Evolutionary conservation across 2,113 vertebrate genomes (phyloP).

Genomic region (Stegastes partitus): DNA sequence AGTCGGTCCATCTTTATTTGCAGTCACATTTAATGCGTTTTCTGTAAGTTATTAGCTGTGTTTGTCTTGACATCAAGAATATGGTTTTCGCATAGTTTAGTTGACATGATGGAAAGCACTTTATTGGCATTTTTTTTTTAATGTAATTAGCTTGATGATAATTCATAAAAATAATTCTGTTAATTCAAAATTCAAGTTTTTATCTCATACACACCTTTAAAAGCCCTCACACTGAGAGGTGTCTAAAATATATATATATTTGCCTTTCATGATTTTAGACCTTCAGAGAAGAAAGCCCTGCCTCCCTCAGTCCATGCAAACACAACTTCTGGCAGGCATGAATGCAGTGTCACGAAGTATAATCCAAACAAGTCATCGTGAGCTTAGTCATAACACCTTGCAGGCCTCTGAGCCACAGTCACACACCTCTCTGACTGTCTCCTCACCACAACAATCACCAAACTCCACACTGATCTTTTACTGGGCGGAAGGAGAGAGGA

Average conservation of each 20-base stretch:
- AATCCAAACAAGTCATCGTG: slow-evolving; percentile 50
- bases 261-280: slow-evolving; percentile 1
- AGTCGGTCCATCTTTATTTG: too few species aligned
- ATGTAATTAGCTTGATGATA: too few species aligned
- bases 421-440: slow-evolving; percentile 34
- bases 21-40: too few species aligned
- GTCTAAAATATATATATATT: background rate
- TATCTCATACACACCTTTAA: too few species aligned
- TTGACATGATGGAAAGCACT: too few species aligned
- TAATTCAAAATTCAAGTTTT: too few species aligned
- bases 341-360: slow-evolving; percentile 34
- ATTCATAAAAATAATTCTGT: too few species aligned
- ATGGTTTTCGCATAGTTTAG: too few species aligned
- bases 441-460: slow-evolving; percentile 15
- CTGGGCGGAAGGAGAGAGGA: slow-evolving; percentile 9
- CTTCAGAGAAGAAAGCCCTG: background rate
- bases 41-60: too few species aligned
- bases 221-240: too few species aligned
- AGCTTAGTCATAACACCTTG: slow-evolving; percentile 57
- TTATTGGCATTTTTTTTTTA: too few species aligned
- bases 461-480: background rate
- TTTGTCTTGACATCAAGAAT: too few species aligned
- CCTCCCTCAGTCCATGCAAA: background rate
- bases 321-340: slow-evolving; percentile 20
- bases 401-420: slow-evolving; percentile 40